These are phyloP conservation scores for Ichneumon xanthorius DNA, from an alignment of 2,888 invertebrate genomes.

Conservation along the genomic window DNA sequence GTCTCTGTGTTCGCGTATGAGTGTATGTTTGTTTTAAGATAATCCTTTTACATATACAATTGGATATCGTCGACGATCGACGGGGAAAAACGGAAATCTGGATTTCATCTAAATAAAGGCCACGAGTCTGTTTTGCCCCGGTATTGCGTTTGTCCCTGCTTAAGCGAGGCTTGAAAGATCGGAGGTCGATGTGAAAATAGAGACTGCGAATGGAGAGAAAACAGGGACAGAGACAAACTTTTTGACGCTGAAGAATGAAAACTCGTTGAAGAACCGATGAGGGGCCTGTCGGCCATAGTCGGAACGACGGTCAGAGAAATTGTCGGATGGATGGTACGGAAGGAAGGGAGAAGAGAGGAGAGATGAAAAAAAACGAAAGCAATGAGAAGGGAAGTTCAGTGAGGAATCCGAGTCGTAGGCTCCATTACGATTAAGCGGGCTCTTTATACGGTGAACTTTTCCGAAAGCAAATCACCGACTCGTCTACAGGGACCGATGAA, in stretches of 20 bases:
- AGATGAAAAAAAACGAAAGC: background rate
- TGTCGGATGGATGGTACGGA: background rate
- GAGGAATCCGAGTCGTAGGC: constrained; percentile 50
- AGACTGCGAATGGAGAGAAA: background rate
- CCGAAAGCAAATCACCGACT: constrained; percentile 55
- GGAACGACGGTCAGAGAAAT: constrained; percentile 26
- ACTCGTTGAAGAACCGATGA: constrained; percentile 40
- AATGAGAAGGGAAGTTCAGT: constrained; percentile 34
- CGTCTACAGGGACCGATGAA: constrained; percentile 31
- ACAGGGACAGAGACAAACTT: constrained; percentile 26
- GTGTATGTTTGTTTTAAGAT: no score
- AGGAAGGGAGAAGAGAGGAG: background rate
- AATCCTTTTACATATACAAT: no score
- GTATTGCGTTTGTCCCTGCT: background rate
- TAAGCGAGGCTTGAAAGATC: background rate
- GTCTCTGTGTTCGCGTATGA: no score
- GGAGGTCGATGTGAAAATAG: background rate
- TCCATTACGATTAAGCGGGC: constrained; percentile 68
- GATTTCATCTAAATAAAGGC: background rate
- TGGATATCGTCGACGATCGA: no score
- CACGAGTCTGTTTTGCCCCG: background rate
- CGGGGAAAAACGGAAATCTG: background rate
- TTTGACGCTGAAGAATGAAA: constrained; percentile 41
- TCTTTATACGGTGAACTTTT: constrained; percentile 60
- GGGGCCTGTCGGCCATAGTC: constrained; percentile 24